Evolutionary conservation across 1,140 invertebrate genomes (phyloP), one percentile per base, ranked within the genome.

Genomic region (Ips nitidus): DNA sequence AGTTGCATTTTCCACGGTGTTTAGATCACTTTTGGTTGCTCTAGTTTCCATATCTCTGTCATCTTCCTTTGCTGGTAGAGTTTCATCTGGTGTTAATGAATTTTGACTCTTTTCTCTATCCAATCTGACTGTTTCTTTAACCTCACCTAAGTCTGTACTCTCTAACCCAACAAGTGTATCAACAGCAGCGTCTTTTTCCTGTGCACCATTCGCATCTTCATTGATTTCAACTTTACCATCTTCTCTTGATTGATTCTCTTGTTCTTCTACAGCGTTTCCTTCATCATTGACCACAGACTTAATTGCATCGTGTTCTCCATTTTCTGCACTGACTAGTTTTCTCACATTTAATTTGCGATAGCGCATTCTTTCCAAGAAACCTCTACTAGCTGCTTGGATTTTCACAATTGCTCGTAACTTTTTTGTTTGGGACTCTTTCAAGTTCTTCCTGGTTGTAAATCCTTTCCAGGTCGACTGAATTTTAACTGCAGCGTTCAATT

Each of bases 341-440:
- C 22, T 22, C 22, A 22, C 22, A 22, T 22, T 22, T 22, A 22
- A 22, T 22, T 22, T 22, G 22, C 22, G 22, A 22, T 22, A 22
- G 22, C 22, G 22, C 22, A 22, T 22, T 22, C 22, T 22, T 22
- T 22, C 22, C 22, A 22, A 22, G 75, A 85, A 90, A 5, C 89
- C 89, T 1, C 89, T 81, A 5, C 90, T 82, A 4, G 86, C 84
- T 0, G 90, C 89, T 77, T 92, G 90, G 67, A 92, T 91, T 79
- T 88, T 90, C 1, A 85, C 86, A 1, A 88, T 88, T 47, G 86
- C 86, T 41, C 22, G 22, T 22, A 22, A 22, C 22, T 22, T 22
- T 22, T 22, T 22, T 22, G 22, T 22, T 22, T 22, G 22, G 22
- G 22, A 22, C 22, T 22, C 22, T 22, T 22, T 22, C 22, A 22